Conservation (phyloP, 2,888 invertebrate genomes). For the Frankliniella intonsa region DNA sequence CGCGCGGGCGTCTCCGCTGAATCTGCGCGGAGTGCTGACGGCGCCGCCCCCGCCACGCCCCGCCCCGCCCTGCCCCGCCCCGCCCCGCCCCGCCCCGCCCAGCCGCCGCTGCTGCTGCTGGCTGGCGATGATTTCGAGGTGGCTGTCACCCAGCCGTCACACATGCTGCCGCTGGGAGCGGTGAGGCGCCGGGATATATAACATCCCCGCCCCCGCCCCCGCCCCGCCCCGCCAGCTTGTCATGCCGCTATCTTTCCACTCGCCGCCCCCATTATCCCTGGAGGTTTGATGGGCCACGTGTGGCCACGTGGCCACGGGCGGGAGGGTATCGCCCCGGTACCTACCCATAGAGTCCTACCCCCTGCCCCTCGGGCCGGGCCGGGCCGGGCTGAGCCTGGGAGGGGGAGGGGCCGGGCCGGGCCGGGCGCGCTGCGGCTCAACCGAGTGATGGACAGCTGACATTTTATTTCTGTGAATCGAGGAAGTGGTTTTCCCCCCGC, state of each 20-base stretch:
- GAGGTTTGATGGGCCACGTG: too few species aligned
- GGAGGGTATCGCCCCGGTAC: too few species aligned
- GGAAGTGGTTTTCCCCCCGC: constrained; percentile 19
- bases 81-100: not conserved
- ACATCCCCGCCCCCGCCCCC: not conserved
- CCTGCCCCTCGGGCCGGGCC: too few species aligned
- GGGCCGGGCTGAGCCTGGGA: too few species aligned
- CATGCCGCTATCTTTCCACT: too few species aligned
- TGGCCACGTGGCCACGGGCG: too few species aligned
- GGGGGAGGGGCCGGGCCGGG: too few species aligned
- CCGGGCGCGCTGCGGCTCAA: not conserved
- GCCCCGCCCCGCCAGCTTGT: not conserved
- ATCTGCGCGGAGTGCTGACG: too few species aligned
- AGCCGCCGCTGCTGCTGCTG: not conserved
- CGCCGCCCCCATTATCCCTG: too few species aligned
- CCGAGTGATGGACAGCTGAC: constrained; percentile 14
- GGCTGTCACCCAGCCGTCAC: not conserved
- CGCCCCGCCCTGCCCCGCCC: not conserved
- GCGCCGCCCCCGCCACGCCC: not conserved
- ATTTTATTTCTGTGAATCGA: constrained; percentile 16
- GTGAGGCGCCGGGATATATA: not conserved
- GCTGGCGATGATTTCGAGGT: not conserved
- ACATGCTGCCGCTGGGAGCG: not conserved
- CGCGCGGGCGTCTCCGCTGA: too few species aligned
- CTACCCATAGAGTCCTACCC: too few species aligned